Evolutionary conservation across 2,888 invertebrate species (phyloP).

Genomic region (Rutpela maculata): DNA sequence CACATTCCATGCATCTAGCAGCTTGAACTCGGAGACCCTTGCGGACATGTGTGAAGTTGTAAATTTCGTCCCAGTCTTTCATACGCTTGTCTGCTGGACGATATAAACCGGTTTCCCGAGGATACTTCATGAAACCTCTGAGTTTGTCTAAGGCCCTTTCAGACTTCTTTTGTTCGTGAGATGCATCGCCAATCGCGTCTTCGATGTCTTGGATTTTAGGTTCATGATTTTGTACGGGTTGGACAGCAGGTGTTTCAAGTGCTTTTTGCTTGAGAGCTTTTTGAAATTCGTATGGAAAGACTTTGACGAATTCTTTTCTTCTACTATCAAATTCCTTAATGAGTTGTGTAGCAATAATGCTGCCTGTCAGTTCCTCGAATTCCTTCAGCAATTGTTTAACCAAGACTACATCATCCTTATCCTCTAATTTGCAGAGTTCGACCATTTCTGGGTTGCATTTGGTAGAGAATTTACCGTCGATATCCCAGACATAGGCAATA

Average conservation of each 20-base stretch:
- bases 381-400: slow-evolving; percentile 88
- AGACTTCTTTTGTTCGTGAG: slow-evolving; percentile 86
- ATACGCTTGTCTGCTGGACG: slow-evolving; percentile 89
- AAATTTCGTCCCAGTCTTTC: slow-evolving; percentile 98
- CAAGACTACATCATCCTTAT: slow-evolving; percentile 84
- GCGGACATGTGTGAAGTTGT: slow-evolving; percentile 89
- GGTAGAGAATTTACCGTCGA: slow-evolving; percentile 88
- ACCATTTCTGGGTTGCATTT: slow-evolving; percentile 97
- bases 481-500: slow-evolving; percentile 95
- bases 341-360: slow-evolving; percentile 85
- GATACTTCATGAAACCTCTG: slow-evolving; percentile 95
- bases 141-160: slow-evolving; percentile 90
- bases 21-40: slow-evolving; percentile 94
- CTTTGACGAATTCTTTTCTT: slow-evolving; percentile 90
- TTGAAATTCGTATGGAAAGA: slow-evolving; percentile 98
- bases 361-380: slow-evolving; percentile 91
- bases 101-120: slow-evolving; percentile 90
- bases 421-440: slow-evolving; percentile 89
- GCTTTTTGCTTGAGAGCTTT: slow-evolving; percentile 85
- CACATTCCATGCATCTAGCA: slow-evolving; percentile 99
- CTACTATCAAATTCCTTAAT: slow-evolving; percentile 85
- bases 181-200: slow-evolving; percentile 87
- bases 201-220: slow-evolving; percentile 85
- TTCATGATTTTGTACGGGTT: slow-evolving; percentile 65
- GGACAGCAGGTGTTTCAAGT: slow-evolving; percentile 65